phyloP scores from a whole-genome alignment of 2,888 invertebrate species.

The Standfussiana lucernea region DNA sequence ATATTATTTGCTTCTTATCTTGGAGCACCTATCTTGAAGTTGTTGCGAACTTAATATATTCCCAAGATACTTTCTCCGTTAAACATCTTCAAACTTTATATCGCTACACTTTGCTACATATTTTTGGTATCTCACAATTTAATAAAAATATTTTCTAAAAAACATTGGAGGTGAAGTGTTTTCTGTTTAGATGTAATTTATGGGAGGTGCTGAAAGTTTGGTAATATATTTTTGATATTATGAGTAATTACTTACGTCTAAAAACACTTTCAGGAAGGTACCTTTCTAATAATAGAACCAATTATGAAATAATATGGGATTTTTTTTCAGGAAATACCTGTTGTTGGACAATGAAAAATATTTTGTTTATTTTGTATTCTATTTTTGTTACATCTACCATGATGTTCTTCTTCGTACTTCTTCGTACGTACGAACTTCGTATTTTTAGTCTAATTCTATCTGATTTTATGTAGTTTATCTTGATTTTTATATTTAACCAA shows the following conservation, averaged over 20 bases:
- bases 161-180: slow-evolving; percentile 58
- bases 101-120: slow-evolving; percentile 68
- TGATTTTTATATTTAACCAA: neutral
- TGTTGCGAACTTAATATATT: slow-evolving; percentile 76
- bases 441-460: neutral
- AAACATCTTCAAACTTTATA: slow-evolving; percentile 74
- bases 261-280: slow-evolving; percentile 22
- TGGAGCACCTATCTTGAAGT: slow-evolving; percentile 73
- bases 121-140: slow-evolving; percentile 68
- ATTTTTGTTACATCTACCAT: neutral
- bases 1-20: slow-evolving; percentile 70
- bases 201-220: slow-evolving; percentile 41
- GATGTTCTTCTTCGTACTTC: too few relatives aligned
- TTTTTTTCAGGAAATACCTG: neutral
- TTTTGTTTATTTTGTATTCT: neutral
- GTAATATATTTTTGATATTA: slow-evolving; percentile 43
- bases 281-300: neutral
- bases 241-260: slow-evolving; percentile 25
- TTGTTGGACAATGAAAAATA: neutral
- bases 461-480: neutral
- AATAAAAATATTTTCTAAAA: slow-evolving; percentile 66
- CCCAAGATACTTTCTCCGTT: slow-evolving; percentile 73
- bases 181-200: slow-evolving; percentile 53
- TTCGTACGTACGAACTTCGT: too few relatives aligned
- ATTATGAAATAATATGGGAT: neutral